A percentile compares a stretch with the other conserved stretches of the same genome.
These are phyloP conservation scores for Zele albiditarsus DNA, from an alignment of 2,888 invertebrate species.

Conservation along the genomic window DNA sequence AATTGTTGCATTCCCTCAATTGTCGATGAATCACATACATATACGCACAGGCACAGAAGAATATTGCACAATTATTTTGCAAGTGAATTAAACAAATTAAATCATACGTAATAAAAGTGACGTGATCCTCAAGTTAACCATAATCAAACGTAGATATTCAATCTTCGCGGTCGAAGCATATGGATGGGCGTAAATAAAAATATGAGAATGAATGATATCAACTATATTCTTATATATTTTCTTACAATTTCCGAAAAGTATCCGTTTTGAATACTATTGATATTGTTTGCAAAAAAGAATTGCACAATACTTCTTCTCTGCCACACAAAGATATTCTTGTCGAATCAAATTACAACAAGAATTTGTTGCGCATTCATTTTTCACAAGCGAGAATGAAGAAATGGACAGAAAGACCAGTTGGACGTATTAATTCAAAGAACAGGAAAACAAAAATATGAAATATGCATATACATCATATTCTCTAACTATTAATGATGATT, in stretches of 20 bases:
- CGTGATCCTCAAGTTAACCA: neutral
- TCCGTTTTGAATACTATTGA: neutral
- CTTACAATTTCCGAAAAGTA: too few relatives aligned
- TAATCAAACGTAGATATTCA: neutral
- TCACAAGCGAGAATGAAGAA: conserved; percentile 21
- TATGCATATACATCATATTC: conserved; percentile 17
- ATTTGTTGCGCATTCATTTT: conserved; percentile 37
- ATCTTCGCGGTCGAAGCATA: too few relatives aligned
- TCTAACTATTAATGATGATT: conserved; percentile 44
- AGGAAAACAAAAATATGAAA: conserved; percentile 5
- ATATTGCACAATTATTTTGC: neutral
- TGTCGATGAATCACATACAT: neutral
- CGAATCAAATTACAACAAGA: conserved; percentile 20
- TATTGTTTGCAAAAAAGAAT: conserved; percentile 33
- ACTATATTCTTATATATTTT: too few relatives aligned
- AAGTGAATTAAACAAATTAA: neutral
- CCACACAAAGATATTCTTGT: neutral
- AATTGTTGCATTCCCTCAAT: neutral
- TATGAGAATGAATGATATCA: too few relatives aligned
- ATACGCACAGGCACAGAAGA: neutral
- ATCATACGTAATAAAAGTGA: neutral
- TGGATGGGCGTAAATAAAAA: too few relatives aligned
- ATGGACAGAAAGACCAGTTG: conserved; percentile 20
- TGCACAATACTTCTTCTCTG: neutral
- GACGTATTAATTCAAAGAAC: neutral